Base-by-base conservation (phyloP, 2,113 vertebrate genomes). In the Sceloporus undulatus region DNA sequence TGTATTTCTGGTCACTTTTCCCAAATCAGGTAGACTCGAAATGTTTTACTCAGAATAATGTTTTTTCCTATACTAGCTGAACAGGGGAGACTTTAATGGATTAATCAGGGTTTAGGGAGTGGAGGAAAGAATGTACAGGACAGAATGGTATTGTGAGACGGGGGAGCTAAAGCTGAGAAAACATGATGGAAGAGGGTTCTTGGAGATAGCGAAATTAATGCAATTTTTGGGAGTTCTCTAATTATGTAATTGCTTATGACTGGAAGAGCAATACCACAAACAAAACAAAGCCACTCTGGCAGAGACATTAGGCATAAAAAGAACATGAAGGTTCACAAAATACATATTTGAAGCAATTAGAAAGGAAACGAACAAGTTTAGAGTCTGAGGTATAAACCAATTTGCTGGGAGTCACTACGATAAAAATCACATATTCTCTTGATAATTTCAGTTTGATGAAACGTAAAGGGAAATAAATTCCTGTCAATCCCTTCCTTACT, bases 1-100 rank as follows among this genome's bases (percentile, higher is more conserved):
- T 89, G 77, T 96, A 11, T 92, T 97, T 85, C 59, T 97, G 11
- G 94, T 96, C 59, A 96, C 96, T 7, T 96, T 94, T 56, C 96
- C 95, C 5, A 97, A 96, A 76, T 96, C 96, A 88, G 96, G 96
- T 97, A 85, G 94, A 84, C 19, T 84, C 0, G 29, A 65, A 38
- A 19, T 19, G 9, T 42, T n/a, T 42, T 78, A 71, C 5, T 21
- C 42, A 40, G 59, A 5, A 11, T 9, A 1, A 19, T 66, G 1
- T 75, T 38, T 74, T 40, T 19, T 75, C 8, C 16, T 75, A 62
- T 62, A 18, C 13, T 16, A 4, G 18, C 59, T 62, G 59, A 62
- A 62, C 18, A 18, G 59, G 11, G 2, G 21, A 68, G 23, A 1
- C 18, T 68, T 68, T 25, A 68, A 27, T 68, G 18, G 21, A 23